Conservation (phyloP, 2,888 invertebrate species). For the Buathra laborator region DNA sequence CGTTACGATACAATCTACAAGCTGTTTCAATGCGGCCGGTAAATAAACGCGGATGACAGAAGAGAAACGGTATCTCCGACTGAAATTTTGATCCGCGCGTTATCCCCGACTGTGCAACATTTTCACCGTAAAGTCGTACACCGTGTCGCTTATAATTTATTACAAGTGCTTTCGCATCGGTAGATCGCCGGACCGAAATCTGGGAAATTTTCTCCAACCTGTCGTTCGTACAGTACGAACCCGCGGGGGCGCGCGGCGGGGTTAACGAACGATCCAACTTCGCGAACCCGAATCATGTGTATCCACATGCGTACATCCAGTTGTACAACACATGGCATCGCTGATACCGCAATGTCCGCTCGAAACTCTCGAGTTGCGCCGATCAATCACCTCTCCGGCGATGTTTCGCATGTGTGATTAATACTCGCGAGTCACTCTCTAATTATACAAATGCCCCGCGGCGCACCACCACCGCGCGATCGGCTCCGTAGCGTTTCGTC, state of each 20-base stretch:
- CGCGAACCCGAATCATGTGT: slow-evolving; percentile 34
- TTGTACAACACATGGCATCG: slow-evolving; percentile 3
- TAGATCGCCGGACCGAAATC: slow-evolving; percentile 4
- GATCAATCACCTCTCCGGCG: slow-evolving; percentile 47
- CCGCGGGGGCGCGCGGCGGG: slow-evolving; percentile 22
- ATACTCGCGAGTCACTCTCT: slow-evolving; percentile 16
- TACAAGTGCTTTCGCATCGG: slow-evolving; percentile 35
- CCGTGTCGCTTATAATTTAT: slow-evolving; percentile 40
- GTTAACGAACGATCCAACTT: slow-evolving; percentile 43
- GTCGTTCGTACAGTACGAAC: slow-evolving; percentile 5
- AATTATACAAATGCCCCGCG: slow-evolving; percentile 17
- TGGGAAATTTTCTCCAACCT: slow-evolving; percentile 45
- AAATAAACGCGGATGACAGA: background rate
- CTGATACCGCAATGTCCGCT: slow-evolving; percentile 20
- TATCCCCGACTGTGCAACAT: background rate
- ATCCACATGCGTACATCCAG: slow-evolving; percentile 15
- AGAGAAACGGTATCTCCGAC: slow-evolving; percentile 24
- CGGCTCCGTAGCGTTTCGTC: background rate
- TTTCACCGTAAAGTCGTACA: slow-evolving; percentile 10
- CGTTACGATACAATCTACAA: slow-evolving; percentile 25
- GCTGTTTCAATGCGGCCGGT: slow-evolving; percentile 3
- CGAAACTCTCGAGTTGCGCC: slow-evolving; percentile 40
- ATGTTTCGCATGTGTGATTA: slow-evolving; percentile 40
- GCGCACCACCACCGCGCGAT: background rate
- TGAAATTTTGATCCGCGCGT: background rate